Conservation (phyloP, 2,113 vertebrate genomes). For the Chaenocephalus aceratus region DNA sequence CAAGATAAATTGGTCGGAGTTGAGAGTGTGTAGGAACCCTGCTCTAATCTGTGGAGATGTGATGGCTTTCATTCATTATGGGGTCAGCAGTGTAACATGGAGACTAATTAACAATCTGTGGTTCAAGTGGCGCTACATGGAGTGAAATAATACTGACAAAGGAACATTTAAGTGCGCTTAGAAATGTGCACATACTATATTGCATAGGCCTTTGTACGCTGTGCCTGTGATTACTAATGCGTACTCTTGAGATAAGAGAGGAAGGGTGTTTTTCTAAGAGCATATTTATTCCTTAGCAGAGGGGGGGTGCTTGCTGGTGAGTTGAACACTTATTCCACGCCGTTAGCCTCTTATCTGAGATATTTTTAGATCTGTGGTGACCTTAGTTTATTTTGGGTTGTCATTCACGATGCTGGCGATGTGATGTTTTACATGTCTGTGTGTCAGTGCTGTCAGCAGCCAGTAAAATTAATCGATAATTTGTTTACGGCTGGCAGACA, state of each 20-base stretch:
- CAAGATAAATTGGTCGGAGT: not conserved
- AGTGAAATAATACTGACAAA: not conserved
- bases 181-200: not conserved
- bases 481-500: constrained; percentile 12
- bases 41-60: constrained; percentile 5
- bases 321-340: not conserved
- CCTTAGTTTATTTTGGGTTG: constrained; percentile 5
- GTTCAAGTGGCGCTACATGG: not conserved
- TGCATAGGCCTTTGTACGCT: constrained; percentile 8
- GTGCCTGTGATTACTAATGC: not conserved
- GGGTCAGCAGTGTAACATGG: constrained; percentile 64
- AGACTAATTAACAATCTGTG: not conserved
- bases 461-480: constrained; percentile 14
- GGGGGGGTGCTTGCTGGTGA: not conserved
- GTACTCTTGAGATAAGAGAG: constrained; percentile 17
- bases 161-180: not conserved
- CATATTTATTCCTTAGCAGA: not conserved
- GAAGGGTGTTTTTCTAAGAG: not conserved
- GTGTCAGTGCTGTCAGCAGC: constrained; percentile 21
- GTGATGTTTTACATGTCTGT: constrained; percentile 16
- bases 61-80: constrained; percentile 32
- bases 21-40: constrained; percentile 45
- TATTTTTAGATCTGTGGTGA: constrained; percentile 29
- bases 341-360: not conserved
- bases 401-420: not conserved